phyloP scores from a whole-genome alignment of 1,140 invertebrate species.

The Psilanteris sp. region DNA sequence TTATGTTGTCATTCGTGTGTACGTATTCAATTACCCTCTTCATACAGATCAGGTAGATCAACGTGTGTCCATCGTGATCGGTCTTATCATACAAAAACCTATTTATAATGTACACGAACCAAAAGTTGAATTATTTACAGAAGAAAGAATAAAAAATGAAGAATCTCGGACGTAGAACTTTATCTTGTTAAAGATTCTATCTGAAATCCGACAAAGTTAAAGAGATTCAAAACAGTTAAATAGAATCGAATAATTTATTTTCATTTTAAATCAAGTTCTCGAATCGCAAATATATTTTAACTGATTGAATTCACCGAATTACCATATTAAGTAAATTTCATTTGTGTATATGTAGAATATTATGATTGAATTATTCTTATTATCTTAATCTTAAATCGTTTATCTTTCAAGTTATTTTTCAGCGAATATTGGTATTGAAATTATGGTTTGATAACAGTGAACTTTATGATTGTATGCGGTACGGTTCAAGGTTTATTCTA shows the following conservation, averaged over 20 bases:
- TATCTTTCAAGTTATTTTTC: not conserved
- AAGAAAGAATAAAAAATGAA: slow-evolving; percentile 19
- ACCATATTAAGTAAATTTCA: too few species aligned
- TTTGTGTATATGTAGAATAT: slow-evolving; percentile 25
- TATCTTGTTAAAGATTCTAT: too few species aligned
- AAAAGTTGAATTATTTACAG: slow-evolving; percentile 28
- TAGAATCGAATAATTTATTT: too few species aligned
- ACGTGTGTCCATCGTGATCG: not conserved
- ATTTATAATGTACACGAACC: slow-evolving; percentile 46
- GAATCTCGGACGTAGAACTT: too few species aligned
- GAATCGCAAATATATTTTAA: too few species aligned
- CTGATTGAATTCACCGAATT: too few species aligned
- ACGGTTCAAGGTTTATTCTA: not conserved
- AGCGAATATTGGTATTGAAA: too few species aligned
- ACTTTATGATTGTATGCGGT: slow-evolving; percentile 38
- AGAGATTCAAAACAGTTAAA: too few species aligned
- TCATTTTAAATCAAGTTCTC: too few species aligned
- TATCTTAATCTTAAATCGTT: slow-evolving; percentile 21
- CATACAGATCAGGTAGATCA: slow-evolving; percentile 18
- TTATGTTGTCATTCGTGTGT: slow-evolving; percentile 57
- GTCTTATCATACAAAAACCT: slow-evolving; percentile 40
- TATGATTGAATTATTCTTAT: slow-evolving; percentile 17
- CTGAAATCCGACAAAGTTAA: too few species aligned
- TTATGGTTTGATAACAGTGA: too few species aligned
- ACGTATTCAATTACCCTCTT: slow-evolving; percentile 43